Evolutionary conservation across 1,140 invertebrate species (phyloP), one percentile per base, ranked within the genome.

Genomic region (Anastrepha ludens): DNA sequence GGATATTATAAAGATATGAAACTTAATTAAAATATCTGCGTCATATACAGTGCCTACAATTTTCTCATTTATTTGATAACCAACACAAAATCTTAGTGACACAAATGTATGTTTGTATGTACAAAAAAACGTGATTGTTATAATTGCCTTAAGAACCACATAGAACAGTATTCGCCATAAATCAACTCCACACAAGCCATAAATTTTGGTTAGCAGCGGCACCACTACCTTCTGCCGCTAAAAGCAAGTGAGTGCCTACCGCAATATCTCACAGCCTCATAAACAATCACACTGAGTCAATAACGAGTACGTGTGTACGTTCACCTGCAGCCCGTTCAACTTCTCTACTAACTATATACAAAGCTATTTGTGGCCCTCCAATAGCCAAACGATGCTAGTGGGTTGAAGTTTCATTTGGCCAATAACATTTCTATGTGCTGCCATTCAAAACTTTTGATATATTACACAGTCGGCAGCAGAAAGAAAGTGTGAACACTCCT

Each of bases 391-490:
- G 11, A 11, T 41, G 41, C 29, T 70, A 55, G 50, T 29, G 65
- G 39, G 41, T 41, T 9, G 39, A 17, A 74, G 44, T 41, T 74
- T 39, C 67, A 74, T 74, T 74, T 74, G 15, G 67, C 67, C 67
- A 74, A 74, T 74, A 74, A 47, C 67, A n/a, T 74, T 74, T 74
- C 67, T 74, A 47, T 74, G 67, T 41, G 41, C 67, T 74, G 67
- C 67, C 67, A 74, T 74, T 74, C 67, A 74, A 74, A 74, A 74
- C 41, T 74, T 74, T 44, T 74, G 67, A 74, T 74, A 74, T 74
- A 74, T 74, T 74, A n/a, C 67, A 74, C 41, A 74, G 67, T 13
- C 15, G 41, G 67, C 67, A 74, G 67, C 44, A 15, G 15, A 3
- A 74, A 74, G 67, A 74, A 74, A 74, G 67, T 74, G 67, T 17